Base-by-base conservation (phyloP, 92 coral and sea anemone genomes). In the Parazoanthus swiftii region DNA sequence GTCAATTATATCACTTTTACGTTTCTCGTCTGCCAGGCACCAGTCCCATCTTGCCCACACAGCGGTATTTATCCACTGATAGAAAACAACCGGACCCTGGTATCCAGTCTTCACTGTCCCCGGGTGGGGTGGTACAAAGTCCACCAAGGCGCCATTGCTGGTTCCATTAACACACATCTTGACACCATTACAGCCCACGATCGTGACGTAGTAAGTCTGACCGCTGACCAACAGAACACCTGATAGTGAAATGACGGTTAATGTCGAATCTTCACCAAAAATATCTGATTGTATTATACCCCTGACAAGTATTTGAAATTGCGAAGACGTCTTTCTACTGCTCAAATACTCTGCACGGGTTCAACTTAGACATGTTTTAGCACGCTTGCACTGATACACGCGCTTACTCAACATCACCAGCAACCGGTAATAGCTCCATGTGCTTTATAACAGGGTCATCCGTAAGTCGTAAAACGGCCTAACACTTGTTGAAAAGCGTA, bases 11-110 rank as follows among this genome's bases (percentile, higher is more conserved):
- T 81, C 86, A 3, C 80, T 59, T 23, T 33, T 39, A 35, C 94
- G 89, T 73, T 86, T 90, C 88, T 89, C 91, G 86, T 96, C 99
- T 11, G 92, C 95, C 26, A 89, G 90, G 81, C 98, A 97, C 99
- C 99, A 97, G 79, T 95, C 86, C 99, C 99, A 97, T 65, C 99
- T 91, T 20, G 99, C 99, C 99, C 99, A 97, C 21, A 94, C 99
- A 38, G 98, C 92, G 39, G 92, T 97, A 54, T 92, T 92, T 29
- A 97, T 93, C 99, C 99, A 97, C 90, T 95, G 98, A 88, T 91
- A 95, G 23, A 88, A 86, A n/a, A 89, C 86, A 6, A 96, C 97
- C 39, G 96, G 92, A 9, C 98, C 98, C 73, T 84, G 65, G 77
- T 89, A 86, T 23, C 98, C 98, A 16, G 99, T 93, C 39, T 85